These are phyloP conservation scores for Trichonephila inaurata DNA, from an alignment of 1,140 invertebrate species.

Conservation along the genomic window DNA sequence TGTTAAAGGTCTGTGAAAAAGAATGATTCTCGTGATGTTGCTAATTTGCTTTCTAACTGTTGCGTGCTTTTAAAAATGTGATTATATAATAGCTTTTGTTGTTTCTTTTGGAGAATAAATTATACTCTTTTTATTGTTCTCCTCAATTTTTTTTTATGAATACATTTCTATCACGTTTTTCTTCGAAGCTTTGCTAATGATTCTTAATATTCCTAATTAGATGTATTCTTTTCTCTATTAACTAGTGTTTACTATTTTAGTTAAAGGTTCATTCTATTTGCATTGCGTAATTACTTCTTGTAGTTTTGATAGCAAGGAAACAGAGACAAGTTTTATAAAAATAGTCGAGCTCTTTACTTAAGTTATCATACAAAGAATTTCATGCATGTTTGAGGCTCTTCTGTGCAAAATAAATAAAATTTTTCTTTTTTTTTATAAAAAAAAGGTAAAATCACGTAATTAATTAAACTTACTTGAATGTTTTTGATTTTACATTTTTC, in stretches of 20 bases:
- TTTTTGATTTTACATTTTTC: too few relatives aligned
- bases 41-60: not conserved
- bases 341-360: too few relatives aligned
- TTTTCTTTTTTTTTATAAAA: too few relatives aligned
- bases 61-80: conserved; percentile 22
- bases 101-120: not conserved
- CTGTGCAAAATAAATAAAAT: too few relatives aligned
- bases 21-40: not conserved
- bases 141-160: not conserved
- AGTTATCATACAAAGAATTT: too few relatives aligned
- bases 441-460: too few relatives aligned
- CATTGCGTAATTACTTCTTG: not conserved
- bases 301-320: too few relatives aligned
- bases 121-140: not conserved
- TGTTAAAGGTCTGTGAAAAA: not conserved
- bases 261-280: not conserved
- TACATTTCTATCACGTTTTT: not conserved
- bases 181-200: not conserved
- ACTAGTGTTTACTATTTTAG: not conserved
- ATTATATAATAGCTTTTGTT: not conserved
- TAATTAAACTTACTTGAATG: too few relatives aligned
- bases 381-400: too few relatives aligned
- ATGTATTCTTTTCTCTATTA: not conserved
- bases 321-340: too few relatives aligned
- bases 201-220: not conserved